These are phyloP conservation scores for Rhopalosiphum padi DNA, from an alignment of 1,140 invertebrate species.

Conservation along the genomic window DNA sequence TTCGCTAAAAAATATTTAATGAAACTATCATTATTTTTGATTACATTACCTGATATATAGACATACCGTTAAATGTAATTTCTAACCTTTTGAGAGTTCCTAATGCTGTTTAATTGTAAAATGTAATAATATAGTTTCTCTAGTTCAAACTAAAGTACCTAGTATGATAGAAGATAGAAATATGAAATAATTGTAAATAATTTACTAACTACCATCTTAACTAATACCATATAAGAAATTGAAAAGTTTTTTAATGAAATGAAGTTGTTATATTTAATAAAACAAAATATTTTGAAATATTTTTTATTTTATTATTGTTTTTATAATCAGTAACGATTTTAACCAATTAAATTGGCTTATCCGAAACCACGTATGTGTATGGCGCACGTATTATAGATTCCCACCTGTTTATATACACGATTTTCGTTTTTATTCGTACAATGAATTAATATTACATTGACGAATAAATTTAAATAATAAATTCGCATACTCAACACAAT, in stretches of 20 bases:
- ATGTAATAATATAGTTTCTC: slow-evolving; percentile 11
- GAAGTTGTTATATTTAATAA: not conserved
- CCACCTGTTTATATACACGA: slow-evolving; percentile 1
- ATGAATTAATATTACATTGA: not conserved
- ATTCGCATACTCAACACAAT: slow-evolving; percentile 7
- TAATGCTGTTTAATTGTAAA: not conserved
- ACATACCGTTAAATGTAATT: not conserved
- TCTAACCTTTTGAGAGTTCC: not conserved
- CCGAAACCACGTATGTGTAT: not conserved
- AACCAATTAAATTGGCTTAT: not conserved
- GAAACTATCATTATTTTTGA: not conserved
- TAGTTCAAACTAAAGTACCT: not conserved
- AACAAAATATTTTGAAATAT: not conserved
- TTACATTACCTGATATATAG: not conserved
- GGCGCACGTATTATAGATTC: not conserved
- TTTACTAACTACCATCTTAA: not conserved
- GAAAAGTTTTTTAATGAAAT: not conserved
- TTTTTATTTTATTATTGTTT: not conserved
- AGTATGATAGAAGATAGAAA: not conserved
- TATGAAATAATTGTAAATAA: not conserved
- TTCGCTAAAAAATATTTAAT: not conserved
- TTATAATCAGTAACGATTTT: not conserved
- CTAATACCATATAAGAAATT: not conserved
- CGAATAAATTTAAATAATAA: slow-evolving; percentile 48
- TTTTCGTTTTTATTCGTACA: slow-evolving; percentile 23